phyloP scores from a whole-genome alignment of 1,140 invertebrate species.

The Leptestheria dahalacensis region DNA sequence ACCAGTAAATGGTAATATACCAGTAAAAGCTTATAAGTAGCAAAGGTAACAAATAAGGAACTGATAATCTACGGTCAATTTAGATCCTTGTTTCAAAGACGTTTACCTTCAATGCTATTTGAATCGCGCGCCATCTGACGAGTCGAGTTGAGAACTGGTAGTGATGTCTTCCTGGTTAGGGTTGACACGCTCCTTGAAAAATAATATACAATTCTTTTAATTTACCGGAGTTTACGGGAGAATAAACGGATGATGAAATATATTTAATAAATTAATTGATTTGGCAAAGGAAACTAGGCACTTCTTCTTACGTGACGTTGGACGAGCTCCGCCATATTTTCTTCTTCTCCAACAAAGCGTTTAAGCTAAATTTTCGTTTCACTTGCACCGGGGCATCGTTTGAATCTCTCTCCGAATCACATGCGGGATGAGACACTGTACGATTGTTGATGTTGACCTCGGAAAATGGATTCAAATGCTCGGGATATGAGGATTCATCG shows the following conservation, averaged over 20 bases:
- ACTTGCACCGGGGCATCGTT: background rate
- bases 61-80: no score
- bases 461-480: background rate
- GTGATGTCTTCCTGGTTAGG: no score
- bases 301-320: background rate
- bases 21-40: no score
- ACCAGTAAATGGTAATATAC: no score
- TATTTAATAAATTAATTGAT: background rate
- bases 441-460: background rate
- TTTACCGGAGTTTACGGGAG: no score
- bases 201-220: no score
- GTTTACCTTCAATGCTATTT: no score
- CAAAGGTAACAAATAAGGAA: no score
- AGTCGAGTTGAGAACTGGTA: no score
- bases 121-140: no score
- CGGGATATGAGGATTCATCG: background rate
- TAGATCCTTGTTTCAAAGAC: no score
- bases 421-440: background rate
- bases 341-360: background rate
- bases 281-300: background rate
- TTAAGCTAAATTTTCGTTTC: background rate
- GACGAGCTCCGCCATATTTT: background rate
- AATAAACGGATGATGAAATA: background rate
- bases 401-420: background rate
- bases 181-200: no score